Evolutionary conservation across 2,113 vertebrate species (phyloP).

Genomic region (Etheostoma cragini): DNA sequence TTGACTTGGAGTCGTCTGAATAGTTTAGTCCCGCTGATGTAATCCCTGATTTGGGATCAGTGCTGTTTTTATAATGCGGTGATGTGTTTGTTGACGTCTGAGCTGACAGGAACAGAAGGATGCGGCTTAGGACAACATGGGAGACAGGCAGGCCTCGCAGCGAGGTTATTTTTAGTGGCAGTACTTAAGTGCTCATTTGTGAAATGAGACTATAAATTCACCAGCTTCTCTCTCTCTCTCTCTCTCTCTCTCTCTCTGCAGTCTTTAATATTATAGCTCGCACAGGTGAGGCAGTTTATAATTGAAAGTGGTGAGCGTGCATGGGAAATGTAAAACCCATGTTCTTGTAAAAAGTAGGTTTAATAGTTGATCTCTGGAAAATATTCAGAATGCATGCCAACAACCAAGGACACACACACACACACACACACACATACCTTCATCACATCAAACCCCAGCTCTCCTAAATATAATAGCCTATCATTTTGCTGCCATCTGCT

Average conservation of each 20-base stretch:
- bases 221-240: background rate
- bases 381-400: background rate
- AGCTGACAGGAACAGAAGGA: slow-evolving; percentile 60
- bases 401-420: background rate
- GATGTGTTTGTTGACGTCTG: background rate
- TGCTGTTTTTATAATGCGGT: slow-evolving; percentile 11
- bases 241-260: background rate
- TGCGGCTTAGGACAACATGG: slow-evolving; percentile 61
- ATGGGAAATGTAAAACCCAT: slow-evolving; percentile 43
- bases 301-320: slow-evolving; percentile 11
- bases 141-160: slow-evolving; percentile 59
- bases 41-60: background rate
- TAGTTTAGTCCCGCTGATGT: background rate
- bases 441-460: background rate
- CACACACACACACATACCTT: background rate
- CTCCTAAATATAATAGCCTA: background rate
- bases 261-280: background rate
- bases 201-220: slow-evolving; percentile 36
- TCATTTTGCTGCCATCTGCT: slow-evolving; percentile 77
- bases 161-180: slow-evolving; percentile 72
- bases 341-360: slow-evolving; percentile 43
- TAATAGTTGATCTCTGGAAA: slow-evolving; percentile 55
- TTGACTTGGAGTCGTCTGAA: background rate
- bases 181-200: slow-evolving; percentile 67
- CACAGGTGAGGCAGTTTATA: slow-evolving; percentile 45